Evolutionary conservation across 2,797 vertebrate species (phyloP).

Genomic region (Urocyon cinereoargenteus): DNA sequence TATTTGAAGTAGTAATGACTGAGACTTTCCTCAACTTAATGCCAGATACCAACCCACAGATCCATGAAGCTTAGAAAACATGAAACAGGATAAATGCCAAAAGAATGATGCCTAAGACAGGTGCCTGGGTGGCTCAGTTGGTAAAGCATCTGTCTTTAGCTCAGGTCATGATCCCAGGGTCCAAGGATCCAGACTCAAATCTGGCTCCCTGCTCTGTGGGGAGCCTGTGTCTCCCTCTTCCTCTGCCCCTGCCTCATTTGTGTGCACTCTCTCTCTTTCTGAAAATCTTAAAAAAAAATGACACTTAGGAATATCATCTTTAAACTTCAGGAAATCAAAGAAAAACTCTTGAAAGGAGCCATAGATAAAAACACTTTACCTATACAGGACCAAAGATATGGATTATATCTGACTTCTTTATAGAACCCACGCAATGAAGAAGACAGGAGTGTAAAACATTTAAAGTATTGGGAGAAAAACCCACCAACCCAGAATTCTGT

Average conservation of each 20-base stretch:
- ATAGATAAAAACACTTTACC: not conserved
- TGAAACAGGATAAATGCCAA: not conserved
- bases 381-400: not conserved
- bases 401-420: not conserved
- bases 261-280: rapidly evolving
- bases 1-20: not conserved
- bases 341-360: not conserved
- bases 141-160: not conserved
- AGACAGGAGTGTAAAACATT: not conserved
- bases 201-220: not conserved
- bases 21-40: not conserved
- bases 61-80: not conserved
- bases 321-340: not conserved
- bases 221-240: not conserved
- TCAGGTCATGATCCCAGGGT: not conserved
- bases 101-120: not conserved
- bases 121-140: not conserved
- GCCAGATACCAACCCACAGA: not conserved
- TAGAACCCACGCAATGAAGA: not conserved
- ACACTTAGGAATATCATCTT: not conserved
- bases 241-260: not conserved
- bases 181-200: not conserved
- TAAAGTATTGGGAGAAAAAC: not conserved
- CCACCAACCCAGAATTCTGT: not conserved
- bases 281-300: not conserved